Evolutionary conservation across 1,140 invertebrate genomes (phyloP).

Genomic region (Ceratosolen solmsi): DNA sequence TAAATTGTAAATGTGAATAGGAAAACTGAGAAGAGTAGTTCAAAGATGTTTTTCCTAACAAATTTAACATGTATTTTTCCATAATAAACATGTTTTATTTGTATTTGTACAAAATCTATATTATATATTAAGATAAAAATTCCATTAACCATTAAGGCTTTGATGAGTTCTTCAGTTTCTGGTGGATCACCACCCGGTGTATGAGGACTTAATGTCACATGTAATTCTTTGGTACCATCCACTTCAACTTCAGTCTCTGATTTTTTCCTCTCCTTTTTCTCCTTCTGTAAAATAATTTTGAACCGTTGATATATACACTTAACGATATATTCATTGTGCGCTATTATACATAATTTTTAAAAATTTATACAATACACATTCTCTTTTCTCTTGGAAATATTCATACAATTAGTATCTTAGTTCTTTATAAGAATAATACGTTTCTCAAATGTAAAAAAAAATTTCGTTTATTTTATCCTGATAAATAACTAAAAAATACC

Average conservation of each 20-base stretch:
- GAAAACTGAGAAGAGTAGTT: constrained; percentile 21
- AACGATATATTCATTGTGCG: too few species aligned
- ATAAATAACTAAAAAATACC: constrained; percentile 8
- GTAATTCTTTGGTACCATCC: constrained; percentile 82
- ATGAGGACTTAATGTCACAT: constrained; percentile 83
- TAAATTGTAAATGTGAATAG: constrained; percentile 21
- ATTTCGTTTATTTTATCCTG: background rate
- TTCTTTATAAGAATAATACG: too few species aligned
- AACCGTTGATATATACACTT: too few species aligned
- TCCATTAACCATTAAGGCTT: constrained; percentile 77
- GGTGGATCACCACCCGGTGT: constrained; percentile 88
- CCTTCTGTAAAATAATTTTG: constrained; percentile 63
- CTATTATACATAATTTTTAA: too few species aligned
- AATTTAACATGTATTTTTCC: constrained; percentile 59
- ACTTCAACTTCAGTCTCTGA: constrained; percentile 77
- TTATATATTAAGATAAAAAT: constrained; percentile 55
- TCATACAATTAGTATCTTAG: too few species aligned
- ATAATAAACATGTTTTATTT: constrained; percentile 52
- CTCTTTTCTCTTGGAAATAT: too few species aligned
- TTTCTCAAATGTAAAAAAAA: too few species aligned
- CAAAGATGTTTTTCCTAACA: constrained; percentile 50
- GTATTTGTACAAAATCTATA: constrained; percentile 30
- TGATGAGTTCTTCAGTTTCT: constrained; percentile 90
- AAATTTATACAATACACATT: too few species aligned
- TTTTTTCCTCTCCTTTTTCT: constrained; percentile 72